phyloP scores from a whole-genome alignment of 1,140 invertebrate genomes.

The Drosophila mayri region DNA sequence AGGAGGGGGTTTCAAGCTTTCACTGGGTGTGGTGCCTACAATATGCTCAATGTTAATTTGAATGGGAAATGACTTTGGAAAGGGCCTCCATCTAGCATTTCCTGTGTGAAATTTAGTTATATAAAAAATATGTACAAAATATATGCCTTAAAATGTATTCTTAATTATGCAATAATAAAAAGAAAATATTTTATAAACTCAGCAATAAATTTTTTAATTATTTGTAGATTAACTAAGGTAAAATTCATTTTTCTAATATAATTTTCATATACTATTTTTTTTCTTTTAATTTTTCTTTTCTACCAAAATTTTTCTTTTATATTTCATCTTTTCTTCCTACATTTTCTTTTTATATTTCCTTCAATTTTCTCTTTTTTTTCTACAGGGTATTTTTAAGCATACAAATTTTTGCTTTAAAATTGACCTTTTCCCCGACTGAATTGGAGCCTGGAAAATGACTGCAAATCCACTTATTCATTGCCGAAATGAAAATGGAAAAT shows the following conservation, averaged over 20 bases:
- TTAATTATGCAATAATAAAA: background rate
- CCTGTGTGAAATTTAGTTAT: background rate
- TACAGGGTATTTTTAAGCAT: background rate
- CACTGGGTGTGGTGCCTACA: constrained; percentile 17
- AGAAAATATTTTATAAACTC: background rate
- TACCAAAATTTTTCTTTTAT: too few relatives aligned
- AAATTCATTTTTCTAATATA: background rate
- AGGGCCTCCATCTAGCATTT: background rate
- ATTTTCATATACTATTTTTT: background rate
- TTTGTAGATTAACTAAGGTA: background rate
- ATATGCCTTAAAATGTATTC: background rate
- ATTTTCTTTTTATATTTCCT: background rate
- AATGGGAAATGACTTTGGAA: constrained; percentile 22
- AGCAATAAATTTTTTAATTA: background rate
- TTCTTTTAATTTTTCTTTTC: too few relatives aligned
- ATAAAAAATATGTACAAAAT: background rate
- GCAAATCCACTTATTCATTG: constrained; percentile 43
- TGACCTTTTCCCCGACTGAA: constrained; percentile 7
- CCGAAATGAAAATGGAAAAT: constrained; percentile 27
- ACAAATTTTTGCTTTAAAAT: background rate
- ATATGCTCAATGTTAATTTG: constrained; percentile 53
- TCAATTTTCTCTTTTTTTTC: background rate
- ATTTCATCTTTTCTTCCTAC: background rate
- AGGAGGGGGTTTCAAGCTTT: background rate
- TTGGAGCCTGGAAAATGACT: constrained; percentile 18